Base-by-base conservation (phyloP, 64 coral and sea anemone genomes). In the Anthopleura sola region DNA sequence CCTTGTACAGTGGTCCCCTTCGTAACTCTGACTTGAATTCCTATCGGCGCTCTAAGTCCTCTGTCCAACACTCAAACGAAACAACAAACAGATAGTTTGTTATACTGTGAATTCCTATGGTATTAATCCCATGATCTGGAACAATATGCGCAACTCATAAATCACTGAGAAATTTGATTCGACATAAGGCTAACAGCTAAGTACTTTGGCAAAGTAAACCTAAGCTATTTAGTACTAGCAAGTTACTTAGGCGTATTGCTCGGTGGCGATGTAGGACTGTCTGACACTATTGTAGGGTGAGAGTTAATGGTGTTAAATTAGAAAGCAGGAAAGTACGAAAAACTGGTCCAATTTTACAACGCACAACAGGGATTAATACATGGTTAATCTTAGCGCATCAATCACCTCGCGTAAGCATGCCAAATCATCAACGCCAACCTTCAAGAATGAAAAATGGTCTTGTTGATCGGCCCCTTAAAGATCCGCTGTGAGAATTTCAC, bases 361-460 rank as follows among this genome's bases (percentile, higher is more conserved):
- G 28, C 9, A 71, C 66, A 71, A n/a, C 66, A 71, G 66, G 66
- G 66, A 71, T 71, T 71, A 60, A 83, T 38, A 34, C 28, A 13
- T 55, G 8, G 82, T 83, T 83, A 48, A 83, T 83, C 82, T n/a
- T 56, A 31, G 36, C 82, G 47, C 55, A 83, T 83, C 82, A 83
- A 83, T 83, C 82, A 83, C 82, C 50, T 81, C 82, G 50, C 36
- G 50, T 56, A 83, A 36, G 29, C 46, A 36, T 79, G 76, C 76
- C 76, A 79, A 79, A 79, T 79, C 76, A 79, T 79, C 38, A 79
- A 49, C 18, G 49, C 48, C 82, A 83, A 39, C 82, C 82, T 83
- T 83, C 82, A 83, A 83, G 32, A 60, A 83, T 83, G 82, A 83
- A 83, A 83, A 83, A 83, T 83, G 82, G 48, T 60, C 82, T 83